phyloP scores from a whole-genome alignment of 92 coral and sea anemone genomes.

The Micromussa lordhowensis region DNA sequence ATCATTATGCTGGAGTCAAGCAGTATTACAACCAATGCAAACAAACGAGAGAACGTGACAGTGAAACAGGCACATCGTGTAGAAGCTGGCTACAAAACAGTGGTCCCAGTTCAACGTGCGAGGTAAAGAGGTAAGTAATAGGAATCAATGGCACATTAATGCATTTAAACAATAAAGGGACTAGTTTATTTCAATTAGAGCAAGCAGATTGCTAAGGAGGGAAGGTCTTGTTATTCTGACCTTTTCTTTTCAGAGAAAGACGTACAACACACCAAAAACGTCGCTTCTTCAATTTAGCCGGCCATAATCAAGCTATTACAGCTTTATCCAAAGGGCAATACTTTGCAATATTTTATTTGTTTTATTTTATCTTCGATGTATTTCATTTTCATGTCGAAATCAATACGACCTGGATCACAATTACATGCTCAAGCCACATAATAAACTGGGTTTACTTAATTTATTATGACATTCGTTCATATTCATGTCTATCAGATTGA shows the following conservation, averaged over 20 bases:
- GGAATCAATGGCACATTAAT: neutral
- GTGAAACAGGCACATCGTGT: neutral
- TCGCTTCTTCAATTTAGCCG: neutral
- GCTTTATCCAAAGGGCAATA: neutral
- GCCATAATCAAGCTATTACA: neutral
- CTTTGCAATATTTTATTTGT: neutral
- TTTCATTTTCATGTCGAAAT: neutral
- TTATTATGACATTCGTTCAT: neutral
- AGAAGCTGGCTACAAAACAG: neutral
- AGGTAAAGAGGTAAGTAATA: neutral
- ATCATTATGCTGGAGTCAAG: neutral
- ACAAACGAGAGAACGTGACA: neutral
- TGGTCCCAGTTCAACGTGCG: neutral
- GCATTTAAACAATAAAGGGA: neutral
- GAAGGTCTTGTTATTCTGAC: neutral
- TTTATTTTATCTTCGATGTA: too few relatives aligned
- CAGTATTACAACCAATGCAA: neutral
- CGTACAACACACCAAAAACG: neutral
- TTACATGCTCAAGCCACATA: neutral
- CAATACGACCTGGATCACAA: neutral
- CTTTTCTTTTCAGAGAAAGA: neutral
- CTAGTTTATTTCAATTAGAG: neutral
- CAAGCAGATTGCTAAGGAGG: neutral
- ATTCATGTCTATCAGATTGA: neutral
- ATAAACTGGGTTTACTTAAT: neutral